Base-by-base conservation (phyloP, 2,797 vertebrate species). In the Tapirus indicus region DNA sequence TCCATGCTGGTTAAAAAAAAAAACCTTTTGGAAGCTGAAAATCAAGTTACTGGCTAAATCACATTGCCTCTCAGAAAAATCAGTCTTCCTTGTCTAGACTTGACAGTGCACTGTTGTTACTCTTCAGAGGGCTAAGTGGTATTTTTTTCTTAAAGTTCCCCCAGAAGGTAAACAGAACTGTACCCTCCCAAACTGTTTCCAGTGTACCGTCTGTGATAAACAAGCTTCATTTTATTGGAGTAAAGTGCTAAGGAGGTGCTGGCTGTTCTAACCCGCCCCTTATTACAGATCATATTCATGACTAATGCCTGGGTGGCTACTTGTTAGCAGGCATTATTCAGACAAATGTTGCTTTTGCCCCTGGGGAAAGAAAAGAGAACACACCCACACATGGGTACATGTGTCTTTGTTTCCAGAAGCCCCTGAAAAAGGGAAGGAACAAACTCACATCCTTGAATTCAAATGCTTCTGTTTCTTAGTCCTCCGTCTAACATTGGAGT, bases 241-340 rank as follows among this genome's bases (percentile, higher is more conserved):
- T 77, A 0, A 4, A 0, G 78, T 38, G 74, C 6, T 58, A 32
- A 91, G 92, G 97, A 96, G 95, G 94, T 93, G 85, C 88, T 80
- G 84, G 1, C 90, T 72, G 8, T 7, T 49, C 74, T 92, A 10
- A 29, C n/a, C 17, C 0, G 0, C 5, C 2, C 32, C 74, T 97
- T 93, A 29, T 84, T 97, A 80, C 85, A 94, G 85, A 62, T 97
- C 74, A 82, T 96, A 90, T 88, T 97, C 56, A 29, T 98, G 93
- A 98, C 93, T 98, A 96, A 96, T 90, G 66, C 87, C 62, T 97
- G 88, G 44, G 89, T 94, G 94, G 97, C 95, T 97, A 38, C 79
- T 95, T 72, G 6, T 82, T 56, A 92, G 3, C 91, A 95, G 88
- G 68, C 13, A 62, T 27, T 62, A 78, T 94, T 97, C 80, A 92